A percentile compares a stretch with the other conserved stretches of the same genome.
Conservation (phyloP, 2,888 invertebrate genomes). For the Helicoverpa assulta region DNA sequence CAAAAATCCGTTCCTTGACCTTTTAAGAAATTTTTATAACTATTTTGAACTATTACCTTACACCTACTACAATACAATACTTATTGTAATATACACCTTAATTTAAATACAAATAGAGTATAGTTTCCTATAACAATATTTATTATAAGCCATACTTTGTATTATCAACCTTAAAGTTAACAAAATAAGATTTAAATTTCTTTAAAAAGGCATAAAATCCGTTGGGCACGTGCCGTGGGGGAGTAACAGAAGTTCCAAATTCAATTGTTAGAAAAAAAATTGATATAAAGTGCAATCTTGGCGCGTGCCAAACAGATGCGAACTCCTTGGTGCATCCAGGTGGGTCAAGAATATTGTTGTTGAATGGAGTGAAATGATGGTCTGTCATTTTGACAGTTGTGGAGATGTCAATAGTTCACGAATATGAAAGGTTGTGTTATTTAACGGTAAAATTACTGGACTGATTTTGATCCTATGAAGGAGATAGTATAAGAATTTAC, state of each 20-base stretch:
- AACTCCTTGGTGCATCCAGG: constrained; percentile 48
- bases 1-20: constrained; percentile 57
- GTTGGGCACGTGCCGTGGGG: constrained; percentile 60
- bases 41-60: constrained; percentile 39
- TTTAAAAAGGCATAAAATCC: constrained; percentile 14
- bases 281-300: constrained; percentile 57
- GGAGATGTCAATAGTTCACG: not conserved
- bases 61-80: constrained; percentile 19
- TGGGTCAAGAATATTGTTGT: constrained; percentile 30
- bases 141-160: not conserved
- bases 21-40: constrained; percentile 46
- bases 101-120: not conserved
- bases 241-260: constrained; percentile 49
- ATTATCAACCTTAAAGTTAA: constrained; percentile 7
- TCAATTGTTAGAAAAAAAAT: constrained; percentile 45
- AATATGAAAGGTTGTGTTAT: no score
- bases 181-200: constrained; percentile 14
- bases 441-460: no score
- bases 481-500: no score
- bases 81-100: not conserved
- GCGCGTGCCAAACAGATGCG: constrained; percentile 59
- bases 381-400: not conserved
- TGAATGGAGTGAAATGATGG: not conserved
- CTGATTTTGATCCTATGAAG: no score
- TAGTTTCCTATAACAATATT: not conserved